phyloP scores from a whole-genome alignment of 2,888 invertebrate genomes.

The Pseudococcus viburni region DNA sequence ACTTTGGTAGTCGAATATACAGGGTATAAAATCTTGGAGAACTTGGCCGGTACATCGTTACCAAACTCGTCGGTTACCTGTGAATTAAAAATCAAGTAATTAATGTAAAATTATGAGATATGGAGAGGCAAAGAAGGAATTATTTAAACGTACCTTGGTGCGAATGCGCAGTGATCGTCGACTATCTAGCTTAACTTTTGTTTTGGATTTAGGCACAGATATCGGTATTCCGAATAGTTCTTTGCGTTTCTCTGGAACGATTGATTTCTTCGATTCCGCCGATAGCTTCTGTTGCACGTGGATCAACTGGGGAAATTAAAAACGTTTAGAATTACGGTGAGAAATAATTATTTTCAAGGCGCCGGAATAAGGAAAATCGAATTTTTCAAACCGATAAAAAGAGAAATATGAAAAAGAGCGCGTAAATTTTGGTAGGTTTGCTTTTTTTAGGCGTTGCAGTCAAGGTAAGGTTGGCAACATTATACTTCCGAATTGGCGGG shows the following conservation, averaged over 20 bases:
- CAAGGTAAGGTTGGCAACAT: too few relatives aligned
- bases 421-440: background rate
- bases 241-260: background rate
- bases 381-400: background rate
- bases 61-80: slow-evolving; percentile 24
- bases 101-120: background rate
- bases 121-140: background rate
- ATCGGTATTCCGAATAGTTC: background rate
- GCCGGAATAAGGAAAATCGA: background rate
- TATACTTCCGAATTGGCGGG: too few relatives aligned
- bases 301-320: background rate
- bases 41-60: background rate
- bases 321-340: background rate
- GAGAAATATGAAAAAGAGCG: background rate
- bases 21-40: background rate
- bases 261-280: background rate
- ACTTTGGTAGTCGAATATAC: background rate
- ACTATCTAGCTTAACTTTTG: background rate
- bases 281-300: background rate
- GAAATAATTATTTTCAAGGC: background rate
- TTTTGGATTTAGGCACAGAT: background rate
- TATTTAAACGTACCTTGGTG: background rate
- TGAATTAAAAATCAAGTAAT: background rate
- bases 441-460: too few relatives aligned
- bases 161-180: slow-evolving; percentile 20